Conservation (phyloP, 2,797 vertebrate genomes). For the Acrossocheilus wenchowensis region DNA sequence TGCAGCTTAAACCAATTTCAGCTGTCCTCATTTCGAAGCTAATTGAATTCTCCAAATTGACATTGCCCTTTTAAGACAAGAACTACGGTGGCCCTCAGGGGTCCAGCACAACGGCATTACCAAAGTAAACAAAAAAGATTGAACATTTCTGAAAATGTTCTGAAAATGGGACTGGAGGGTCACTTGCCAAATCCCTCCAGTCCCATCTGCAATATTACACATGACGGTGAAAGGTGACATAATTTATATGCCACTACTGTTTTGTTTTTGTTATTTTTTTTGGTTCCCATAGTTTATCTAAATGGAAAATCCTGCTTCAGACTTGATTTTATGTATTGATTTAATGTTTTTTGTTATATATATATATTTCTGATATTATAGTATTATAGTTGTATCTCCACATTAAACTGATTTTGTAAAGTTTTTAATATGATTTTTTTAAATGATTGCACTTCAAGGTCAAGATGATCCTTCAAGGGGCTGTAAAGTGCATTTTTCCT, state of each 20-base stretch:
- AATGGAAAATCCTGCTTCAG: background rate
- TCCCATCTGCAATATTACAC: background rate
- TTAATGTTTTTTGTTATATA: too few relatives aligned
- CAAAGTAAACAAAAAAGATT: background rate
- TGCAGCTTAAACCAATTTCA: conserved; percentile 30
- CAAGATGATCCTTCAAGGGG: background rate
- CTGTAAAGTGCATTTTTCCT: conserved; percentile 9
- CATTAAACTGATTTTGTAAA: background rate
- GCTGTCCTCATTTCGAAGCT: conserved; percentile 11
- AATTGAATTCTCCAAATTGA: conserved; percentile 25
- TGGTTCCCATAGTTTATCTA: background rate
- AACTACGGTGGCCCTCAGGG: background rate
- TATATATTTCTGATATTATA: too few relatives aligned
- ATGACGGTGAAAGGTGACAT: background rate
- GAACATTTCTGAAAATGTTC: background rate
- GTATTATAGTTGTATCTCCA: too few relatives aligned
- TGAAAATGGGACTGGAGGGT: background rate
- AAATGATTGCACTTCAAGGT: background rate
- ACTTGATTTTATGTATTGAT: too few relatives aligned
- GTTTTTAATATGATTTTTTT: background rate
- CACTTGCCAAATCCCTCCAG: background rate
- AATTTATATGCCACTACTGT: background rate
- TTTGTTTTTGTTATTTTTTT: too few relatives aligned
- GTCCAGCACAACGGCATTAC: background rate
- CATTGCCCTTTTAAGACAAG: conserved; percentile 31